Conservation (phyloP, 2,888 invertebrate species). For the Ormyrus nitidulus region DNA sequence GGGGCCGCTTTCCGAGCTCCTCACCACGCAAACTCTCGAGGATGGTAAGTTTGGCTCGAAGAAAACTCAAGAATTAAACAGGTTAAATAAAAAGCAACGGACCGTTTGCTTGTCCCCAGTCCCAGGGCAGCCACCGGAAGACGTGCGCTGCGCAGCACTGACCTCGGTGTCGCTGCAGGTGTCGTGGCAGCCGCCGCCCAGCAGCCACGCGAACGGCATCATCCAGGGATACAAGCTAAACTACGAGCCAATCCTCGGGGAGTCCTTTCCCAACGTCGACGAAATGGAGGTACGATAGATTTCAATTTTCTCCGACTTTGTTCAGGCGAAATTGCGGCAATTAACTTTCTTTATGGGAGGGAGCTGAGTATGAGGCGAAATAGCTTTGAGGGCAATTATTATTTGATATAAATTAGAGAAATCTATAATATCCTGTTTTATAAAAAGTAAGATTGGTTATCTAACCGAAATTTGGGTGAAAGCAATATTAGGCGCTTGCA, state of each 20-base stretch:
- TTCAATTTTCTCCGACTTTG: too few species aligned
- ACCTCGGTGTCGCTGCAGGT: conserved; percentile 87
- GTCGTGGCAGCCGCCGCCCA: conserved; percentile 87
- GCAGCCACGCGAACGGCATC: conserved; percentile 84
- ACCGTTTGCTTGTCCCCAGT: conserved; percentile 77
- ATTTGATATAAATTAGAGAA: too few species aligned
- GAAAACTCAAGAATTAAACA: too few species aligned
- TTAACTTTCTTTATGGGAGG: too few species aligned
- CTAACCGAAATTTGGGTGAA: too few species aligned
- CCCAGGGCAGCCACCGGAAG: conserved; percentile 87
- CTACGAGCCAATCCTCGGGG: conserved; percentile 82
- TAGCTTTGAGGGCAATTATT: too few species aligned
- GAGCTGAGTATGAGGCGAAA: too few species aligned
- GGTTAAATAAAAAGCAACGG: too few species aligned
- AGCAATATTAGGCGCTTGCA: too few species aligned
- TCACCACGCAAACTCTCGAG: conserved; percentile 84
- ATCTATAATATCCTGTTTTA: too few species aligned
- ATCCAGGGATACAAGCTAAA: conserved; percentile 86
- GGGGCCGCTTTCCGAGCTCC: conserved; percentile 83
- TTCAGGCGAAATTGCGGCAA: too few species aligned
- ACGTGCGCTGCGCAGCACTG: conserved; percentile 84
- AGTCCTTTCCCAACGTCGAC: conserved; percentile 75
- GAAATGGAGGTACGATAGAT: conserved; percentile 70
- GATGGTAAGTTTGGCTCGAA: conserved; percentile 78
- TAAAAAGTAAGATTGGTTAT: too few species aligned